A percentile compares a stretch with the other conserved stretches of the same genome.
Conservation (phyloP, 2,888 invertebrate genomes). For the Abscondita cerata region DNA sequence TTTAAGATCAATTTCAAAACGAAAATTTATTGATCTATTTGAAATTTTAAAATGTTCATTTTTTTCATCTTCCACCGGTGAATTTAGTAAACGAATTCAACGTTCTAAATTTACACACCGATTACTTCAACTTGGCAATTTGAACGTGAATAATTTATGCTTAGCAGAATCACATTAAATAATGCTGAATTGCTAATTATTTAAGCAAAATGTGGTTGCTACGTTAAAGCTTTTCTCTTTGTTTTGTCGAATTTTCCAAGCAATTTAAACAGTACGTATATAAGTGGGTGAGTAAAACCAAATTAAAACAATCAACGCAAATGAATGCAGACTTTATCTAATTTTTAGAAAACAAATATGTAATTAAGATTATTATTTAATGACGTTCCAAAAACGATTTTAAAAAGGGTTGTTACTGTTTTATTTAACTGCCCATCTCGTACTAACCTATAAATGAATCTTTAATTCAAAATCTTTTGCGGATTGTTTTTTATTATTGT, state of each 20-base stretch:
- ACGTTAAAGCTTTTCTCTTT: neutral
- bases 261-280: slow-evolving; percentile 2
- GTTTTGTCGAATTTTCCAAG: slow-evolving; percentile 10
- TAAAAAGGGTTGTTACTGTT: no score
- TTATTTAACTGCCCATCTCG: no score
- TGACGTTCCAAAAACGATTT: no score
- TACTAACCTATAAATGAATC: no score
- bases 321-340: neutral
- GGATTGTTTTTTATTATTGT: no score
- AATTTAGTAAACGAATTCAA: neutral
- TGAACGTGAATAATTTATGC: slow-evolving; percentile 14
- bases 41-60: no score
- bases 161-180: slow-evolving; percentile 6
- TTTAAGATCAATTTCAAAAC: no score
- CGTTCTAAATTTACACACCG: slow-evolving; percentile 1
- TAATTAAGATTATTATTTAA: neutral
- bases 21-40: no score
- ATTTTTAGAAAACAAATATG: neutral
- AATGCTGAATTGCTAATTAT: slow-evolving; percentile 17
- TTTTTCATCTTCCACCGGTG: no score
- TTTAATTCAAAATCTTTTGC: no score
- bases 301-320: no score
- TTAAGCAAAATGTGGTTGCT: slow-evolving; percentile 7
- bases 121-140: slow-evolving; percentile 3
- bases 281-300: neutral